Evolutionary conservation across 2,113 vertebrate genomes (phyloP).

Genomic region (Recurvirostra avosetta): DNA sequence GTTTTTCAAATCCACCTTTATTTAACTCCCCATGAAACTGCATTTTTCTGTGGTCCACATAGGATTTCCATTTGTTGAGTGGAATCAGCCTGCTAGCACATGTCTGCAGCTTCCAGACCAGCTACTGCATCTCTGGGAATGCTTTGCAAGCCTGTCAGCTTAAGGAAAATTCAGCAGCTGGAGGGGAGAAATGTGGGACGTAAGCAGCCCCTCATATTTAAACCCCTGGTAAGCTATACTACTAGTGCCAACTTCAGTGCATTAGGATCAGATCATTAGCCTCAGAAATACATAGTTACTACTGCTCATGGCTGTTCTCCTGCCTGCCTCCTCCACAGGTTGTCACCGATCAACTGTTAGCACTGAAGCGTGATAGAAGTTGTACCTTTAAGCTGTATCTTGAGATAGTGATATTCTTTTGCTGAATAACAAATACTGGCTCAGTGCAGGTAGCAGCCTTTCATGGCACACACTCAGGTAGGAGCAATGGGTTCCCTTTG

Average conservation of each 20-base stretch:
- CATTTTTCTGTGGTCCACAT: neutral
- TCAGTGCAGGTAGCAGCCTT: neutral
- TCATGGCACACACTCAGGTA: fast-evolving
- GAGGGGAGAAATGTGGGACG: neutral
- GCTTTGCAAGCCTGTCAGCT: neutral
- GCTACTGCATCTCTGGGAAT: neutral
- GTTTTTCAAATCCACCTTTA: neutral
- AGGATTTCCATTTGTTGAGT: neutral
- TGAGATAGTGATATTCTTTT: neutral
- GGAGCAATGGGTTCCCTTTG: neutral
- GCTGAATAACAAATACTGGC: neutral
- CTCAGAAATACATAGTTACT: neutral
- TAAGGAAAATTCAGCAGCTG: neutral
- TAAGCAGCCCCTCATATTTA: neutral
- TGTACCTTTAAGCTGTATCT: neutral
- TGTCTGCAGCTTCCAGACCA: neutral
- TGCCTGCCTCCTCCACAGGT: neutral
- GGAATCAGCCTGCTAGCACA: neutral
- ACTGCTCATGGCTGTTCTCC: neutral
- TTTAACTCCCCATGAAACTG: neutral
- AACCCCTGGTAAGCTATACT: neutral
- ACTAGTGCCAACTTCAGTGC: neutral
- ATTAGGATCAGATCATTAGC: neutral
- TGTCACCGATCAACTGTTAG: neutral
- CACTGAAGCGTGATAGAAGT: neutral